Percentiles rank a stretch among this genome's conserved stretches.
phyloP scores from a whole-genome alignment of 2,888 invertebrate genomes.

The Noctua pronuba region DNA sequence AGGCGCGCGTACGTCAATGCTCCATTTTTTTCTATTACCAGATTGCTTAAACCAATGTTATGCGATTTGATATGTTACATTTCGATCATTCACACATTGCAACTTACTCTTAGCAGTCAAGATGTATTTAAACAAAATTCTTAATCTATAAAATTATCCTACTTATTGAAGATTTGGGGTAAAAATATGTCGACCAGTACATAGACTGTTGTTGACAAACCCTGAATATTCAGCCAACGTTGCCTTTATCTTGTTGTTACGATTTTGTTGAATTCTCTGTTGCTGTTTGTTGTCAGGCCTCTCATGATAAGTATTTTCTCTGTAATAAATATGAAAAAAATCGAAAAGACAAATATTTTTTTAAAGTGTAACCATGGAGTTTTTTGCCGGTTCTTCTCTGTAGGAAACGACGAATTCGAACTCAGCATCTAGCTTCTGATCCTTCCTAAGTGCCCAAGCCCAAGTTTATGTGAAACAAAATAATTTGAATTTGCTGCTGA shows the following conservation, averaged over 20 bases:
- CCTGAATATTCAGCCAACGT: not conserved
- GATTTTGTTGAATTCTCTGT: not conserved
- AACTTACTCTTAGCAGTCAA: not conserved
- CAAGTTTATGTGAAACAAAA: not conserved
- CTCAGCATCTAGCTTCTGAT: not conserved
- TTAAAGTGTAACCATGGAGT: not conserved
- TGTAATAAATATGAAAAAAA: not conserved
- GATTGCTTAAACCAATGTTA: slow-evolving; percentile 70
- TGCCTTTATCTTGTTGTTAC: not conserved
- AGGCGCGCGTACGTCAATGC: slow-evolving; percentile 75
- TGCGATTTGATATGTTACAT: slow-evolving; percentile 67
- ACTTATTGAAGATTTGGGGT: not conserved
- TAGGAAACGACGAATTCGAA: not conserved
- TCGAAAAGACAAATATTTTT: not conserved
- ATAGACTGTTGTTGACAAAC: not conserved
- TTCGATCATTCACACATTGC: slow-evolving; percentile 57
- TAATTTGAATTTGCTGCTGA: not conserved
- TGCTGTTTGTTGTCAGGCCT: not conserved
- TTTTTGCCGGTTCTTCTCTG: not conserved
- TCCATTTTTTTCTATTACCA: slow-evolving; percentile 75
- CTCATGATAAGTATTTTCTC: not conserved
- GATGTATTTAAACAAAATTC: not conserved
- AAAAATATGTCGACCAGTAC: not conserved
- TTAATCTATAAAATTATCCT: not conserved
- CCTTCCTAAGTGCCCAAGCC: not conserved